Evolutionary conservation across 2,113 vertebrate genomes (phyloP).

Genomic region (Macrotus californicus): DNA sequence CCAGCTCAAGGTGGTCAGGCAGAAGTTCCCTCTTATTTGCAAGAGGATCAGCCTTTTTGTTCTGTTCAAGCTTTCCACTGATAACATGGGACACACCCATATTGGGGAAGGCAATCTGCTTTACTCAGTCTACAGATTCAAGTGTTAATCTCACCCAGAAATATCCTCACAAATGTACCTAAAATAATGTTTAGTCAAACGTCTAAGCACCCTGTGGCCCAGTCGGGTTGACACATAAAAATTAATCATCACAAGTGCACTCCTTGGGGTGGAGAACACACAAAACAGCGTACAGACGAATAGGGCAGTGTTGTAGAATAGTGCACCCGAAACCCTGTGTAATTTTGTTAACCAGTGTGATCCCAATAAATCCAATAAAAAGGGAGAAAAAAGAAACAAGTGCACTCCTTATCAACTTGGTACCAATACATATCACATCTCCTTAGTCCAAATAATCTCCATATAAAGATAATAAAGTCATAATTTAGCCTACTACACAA

Average conservation of each 20-base stretch:
- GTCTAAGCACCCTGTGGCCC: neutral
- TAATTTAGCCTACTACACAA: neutral
- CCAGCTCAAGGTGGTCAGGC: neutral
- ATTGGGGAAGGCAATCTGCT: neutral
- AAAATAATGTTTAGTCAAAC: neutral
- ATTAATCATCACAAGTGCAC: neutral
- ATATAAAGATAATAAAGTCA: neutral
- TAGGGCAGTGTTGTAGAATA: too few species aligned
- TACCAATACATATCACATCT: neutral
- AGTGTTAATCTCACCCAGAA: neutral
- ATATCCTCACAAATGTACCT: neutral
- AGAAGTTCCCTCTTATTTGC: neutral
- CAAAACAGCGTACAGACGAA: too few species aligned
- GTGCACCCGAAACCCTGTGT: too few species aligned
- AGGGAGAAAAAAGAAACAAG: neutral
- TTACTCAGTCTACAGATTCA: neutral
- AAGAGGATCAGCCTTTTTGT: neutral
- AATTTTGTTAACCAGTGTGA: too few species aligned
- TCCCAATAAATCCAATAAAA: too few species aligned
- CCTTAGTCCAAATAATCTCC: neutral
- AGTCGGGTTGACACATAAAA: neutral
- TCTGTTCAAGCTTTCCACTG: neutral
- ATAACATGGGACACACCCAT: neutral
- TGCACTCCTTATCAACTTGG: neutral
- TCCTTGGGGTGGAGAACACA: neutral